Evolutionary conservation across 2,797 vertebrate species (phyloP).

Genomic region (Gadopsis marmoratus): DNA sequence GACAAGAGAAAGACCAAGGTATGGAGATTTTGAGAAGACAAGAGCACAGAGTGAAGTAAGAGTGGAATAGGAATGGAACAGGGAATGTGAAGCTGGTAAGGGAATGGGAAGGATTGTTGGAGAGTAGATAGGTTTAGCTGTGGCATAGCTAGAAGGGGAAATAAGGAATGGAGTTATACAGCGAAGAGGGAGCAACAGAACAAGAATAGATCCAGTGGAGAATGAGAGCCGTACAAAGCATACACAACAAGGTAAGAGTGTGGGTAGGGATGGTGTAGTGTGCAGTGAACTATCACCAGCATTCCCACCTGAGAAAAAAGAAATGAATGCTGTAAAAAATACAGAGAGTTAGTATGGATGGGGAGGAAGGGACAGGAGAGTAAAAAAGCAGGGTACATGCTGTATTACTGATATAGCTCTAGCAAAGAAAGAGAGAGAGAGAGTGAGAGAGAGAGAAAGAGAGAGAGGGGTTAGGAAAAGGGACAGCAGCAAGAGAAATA

Average conservation of each 20-base stretch:
- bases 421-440: slow-evolving; percentile 2
- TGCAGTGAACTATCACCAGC: slow-evolving; percentile 38
- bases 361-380: not conserved
- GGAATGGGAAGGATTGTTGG: slow-evolving; percentile 19
- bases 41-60: slow-evolving; percentile 18
- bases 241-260: slow-evolving; percentile 30
- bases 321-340: slow-evolving; percentile 35
- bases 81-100: slow-evolving; percentile 22
- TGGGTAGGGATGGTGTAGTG: slow-evolving; percentile 10
- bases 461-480: not conserved
- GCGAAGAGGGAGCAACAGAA: slow-evolving; percentile 26
- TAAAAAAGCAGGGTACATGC: slow-evolving; percentile 13
- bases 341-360: slow-evolving; percentile 28
- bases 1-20: not conserved
- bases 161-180: slow-evolving; percentile 29
- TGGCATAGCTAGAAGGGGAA: slow-evolving; percentile 29
- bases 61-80: slow-evolving; percentile 38
- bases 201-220: slow-evolving; percentile 36
- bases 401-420: slow-evolving; percentile 7
- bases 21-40: slow-evolving; percentile 13
- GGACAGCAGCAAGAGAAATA: not conserved
- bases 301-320: slow-evolving; percentile 26
- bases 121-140: slow-evolving; percentile 37
- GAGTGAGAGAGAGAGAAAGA: not conserved
- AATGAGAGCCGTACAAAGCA: slow-evolving; percentile 25